Base-by-base conservation (phyloP, 1,140 invertebrate species). In the Drosophila sturtevanti region DNA sequence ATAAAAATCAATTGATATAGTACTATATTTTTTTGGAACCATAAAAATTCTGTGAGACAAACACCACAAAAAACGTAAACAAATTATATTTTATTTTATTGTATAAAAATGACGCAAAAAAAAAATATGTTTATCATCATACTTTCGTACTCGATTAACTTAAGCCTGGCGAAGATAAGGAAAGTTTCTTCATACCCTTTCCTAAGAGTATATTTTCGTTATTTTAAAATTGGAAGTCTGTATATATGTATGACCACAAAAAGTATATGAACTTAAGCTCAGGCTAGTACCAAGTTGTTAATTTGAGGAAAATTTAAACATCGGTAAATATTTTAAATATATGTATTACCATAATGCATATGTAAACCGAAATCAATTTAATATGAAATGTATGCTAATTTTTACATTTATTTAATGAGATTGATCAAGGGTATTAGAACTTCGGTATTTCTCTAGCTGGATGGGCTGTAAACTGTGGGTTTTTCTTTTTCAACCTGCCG, bases 11-110 rank as follows among this genome's bases (percentile, higher is more conserved):
- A 48, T 48, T 48, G 41, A 21, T 48, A 21, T 48, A n/a, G n/a
- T n/a, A 31, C 27, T 31, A 31, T 31, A 48, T 48, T n/a, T 38
- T 7, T 21, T 21, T 41, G 3, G 2, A 27, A 44, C 37, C 41
- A 79, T 79, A 59, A 79, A 31, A 48, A 48, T 16, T 21, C 16
- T 9, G 16, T 48, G 41, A 48, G 41, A 48, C 41, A 48, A 48
- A 11, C 2, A 10, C 16, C 41, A 48, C 16, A 48, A 11, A 38
- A 44, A 68, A 65, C 78, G 86, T 85, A 85, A 54, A 63, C 69
- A 85, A 86, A 86, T 86, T 75, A 87, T 87, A 87, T 81, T 81
- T 84, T 84, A 72, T 84, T 67, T 74, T 65, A 65, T 58, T 77
- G 70, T 65, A 69, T 64, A 31, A 51, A 48, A 34, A 31, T 6